Evolutionary conservation across 1,140 invertebrate species (phyloP), one percentile per base, ranked within the genome.

Genomic region (Brachionus rotundiformis): DNA sequence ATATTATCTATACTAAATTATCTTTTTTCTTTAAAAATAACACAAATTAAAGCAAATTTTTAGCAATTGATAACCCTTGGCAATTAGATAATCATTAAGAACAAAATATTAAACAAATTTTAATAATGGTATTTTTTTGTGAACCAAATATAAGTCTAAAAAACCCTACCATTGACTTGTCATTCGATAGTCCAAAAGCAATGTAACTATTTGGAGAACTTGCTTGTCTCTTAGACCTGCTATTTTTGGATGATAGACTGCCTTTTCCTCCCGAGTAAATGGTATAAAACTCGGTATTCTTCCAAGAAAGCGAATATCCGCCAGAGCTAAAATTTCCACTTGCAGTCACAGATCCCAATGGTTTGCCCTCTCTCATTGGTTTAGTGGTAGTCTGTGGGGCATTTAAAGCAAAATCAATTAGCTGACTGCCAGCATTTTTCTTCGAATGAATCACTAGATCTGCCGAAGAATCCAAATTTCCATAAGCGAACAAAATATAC

Each of bases 111-210:
- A 41, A n/a, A 29, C 13, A 16, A 33, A 31, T 2, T 36, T 71
- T n/a, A n/a, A n/a, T n/a, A n/a, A n/a, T n/a, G n/a, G n/a, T n/a
- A n/a, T n/a, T n/a, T n/a, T n/a, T n/a, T n/a, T n/a, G n/a, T n/a
- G n/a, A n/a, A n/a, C n/a, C n/a, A n/a, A n/a, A n/a, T n/a, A n/a
- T n/a, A n/a, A n/a, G n/a, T n/a, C n/a, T n/a, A n/a, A 11, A 59
- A 41, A 31, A 41, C 11, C 39, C 47, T 76, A 44, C 73, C 73
- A 77, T 77, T 8, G 8, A 1, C 29, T 59, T 49, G 19, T 77
- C 73, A 19, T 31, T 13, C 13, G 73, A 77, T n/a, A 77, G 10
- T 47, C 73, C 73, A 59, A 47, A 77, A 0, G 73, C 73, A n/a
- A 77, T n/a, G 11, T 77, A 77, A n/a, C 39, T 49, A 59, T 59